Base-by-base conservation (phyloP, 2,113 vertebrate species). In the Hiodon alosoides region DNA sequence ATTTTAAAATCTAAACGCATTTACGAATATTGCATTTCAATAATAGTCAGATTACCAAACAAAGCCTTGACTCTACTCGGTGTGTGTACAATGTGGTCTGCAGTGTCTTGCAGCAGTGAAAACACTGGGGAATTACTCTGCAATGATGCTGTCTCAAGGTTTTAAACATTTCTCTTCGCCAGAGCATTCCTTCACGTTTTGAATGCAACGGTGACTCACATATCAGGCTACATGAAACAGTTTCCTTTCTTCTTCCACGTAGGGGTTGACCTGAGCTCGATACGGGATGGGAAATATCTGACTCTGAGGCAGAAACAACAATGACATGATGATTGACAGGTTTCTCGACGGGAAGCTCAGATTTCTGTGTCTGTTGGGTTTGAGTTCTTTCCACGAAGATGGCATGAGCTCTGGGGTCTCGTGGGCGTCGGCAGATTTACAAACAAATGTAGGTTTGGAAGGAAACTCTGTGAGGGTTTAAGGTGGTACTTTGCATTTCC, bases 401-500 rank as follows among this genome's bases (percentile, higher is more conserved):
- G 50, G 74, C 69, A 7, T 11, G 54, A 8, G 46, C 2, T 48
- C 8, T 50, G 75, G 73, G 80, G 76, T 77, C 74, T 48, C 13
- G 71, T 61, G 52, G 8, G 46, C 62, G 78, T 75, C 76, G 83
- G 83, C 9, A 73, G 79, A 68, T 10, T 57, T 54, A 66, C 67
- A 67, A 68, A 50, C 57, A 60, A 75, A n/a, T 50, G 64, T 57
- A 73, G 31, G 55, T 58, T 74, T 8, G 71, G 48, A 76, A 10
- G 79, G 79, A 65, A 72, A 73, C 75, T 80, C 55, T 61, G 4
- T 76, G 67, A 80, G 86, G 79, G 81, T 81, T 87, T 87, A 88
- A 90, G 78, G 79, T 83, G 80, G 8, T 81, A 75, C 48, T 64
- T 16, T 50, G 72, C 81, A 2, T 81, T 85, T 88, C 77, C 82